These are phyloP conservation scores for Oikopleura dioica DNA, from an alignment of 23 tunicate genomes.

Conservation along the genomic window DNA sequence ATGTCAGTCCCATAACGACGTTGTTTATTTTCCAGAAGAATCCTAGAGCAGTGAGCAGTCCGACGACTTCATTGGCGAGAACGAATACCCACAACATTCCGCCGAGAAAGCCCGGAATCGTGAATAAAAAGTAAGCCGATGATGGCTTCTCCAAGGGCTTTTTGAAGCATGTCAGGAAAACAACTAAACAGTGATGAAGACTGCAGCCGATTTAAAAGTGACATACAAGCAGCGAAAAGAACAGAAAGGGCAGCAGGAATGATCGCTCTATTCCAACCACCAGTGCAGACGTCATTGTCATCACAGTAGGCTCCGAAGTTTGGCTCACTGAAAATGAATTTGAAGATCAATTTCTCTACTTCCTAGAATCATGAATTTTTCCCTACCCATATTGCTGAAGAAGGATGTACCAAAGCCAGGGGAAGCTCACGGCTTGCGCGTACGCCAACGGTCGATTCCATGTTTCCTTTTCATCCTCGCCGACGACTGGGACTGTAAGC, in stretches of 20 bases:
- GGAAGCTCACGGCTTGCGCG: not conserved
- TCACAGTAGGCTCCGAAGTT: too few species aligned
- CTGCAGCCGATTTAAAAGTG: too few species aligned
- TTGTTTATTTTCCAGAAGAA: not conserved
- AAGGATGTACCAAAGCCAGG: too few species aligned
- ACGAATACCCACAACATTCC: not conserved
- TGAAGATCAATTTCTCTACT: too few species aligned
- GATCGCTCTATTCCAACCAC: too few species aligned
- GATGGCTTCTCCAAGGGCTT: not conserved
- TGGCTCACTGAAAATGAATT: too few species aligned
- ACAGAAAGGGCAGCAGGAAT: too few species aligned
- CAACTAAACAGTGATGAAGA: not conserved
- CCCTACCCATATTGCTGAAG: too few species aligned
- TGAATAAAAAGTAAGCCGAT: not conserved
- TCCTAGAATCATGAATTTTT: too few species aligned
- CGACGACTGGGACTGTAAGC: not conserved
- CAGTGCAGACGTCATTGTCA: too few species aligned
- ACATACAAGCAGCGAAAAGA: too few species aligned
- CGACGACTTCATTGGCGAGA: not conserved
- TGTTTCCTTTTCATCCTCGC: not conserved
- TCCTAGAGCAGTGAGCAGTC: not conserved
- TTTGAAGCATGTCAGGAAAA: not conserved
- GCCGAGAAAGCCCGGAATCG: not conserved
- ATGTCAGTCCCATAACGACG: slow-evolving; percentile 1
- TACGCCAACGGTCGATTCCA: not conserved